phyloP scores from a whole-genome alignment of 2,888 invertebrate genomes.

The Aphelenchoides bicaudatus region DNA sequence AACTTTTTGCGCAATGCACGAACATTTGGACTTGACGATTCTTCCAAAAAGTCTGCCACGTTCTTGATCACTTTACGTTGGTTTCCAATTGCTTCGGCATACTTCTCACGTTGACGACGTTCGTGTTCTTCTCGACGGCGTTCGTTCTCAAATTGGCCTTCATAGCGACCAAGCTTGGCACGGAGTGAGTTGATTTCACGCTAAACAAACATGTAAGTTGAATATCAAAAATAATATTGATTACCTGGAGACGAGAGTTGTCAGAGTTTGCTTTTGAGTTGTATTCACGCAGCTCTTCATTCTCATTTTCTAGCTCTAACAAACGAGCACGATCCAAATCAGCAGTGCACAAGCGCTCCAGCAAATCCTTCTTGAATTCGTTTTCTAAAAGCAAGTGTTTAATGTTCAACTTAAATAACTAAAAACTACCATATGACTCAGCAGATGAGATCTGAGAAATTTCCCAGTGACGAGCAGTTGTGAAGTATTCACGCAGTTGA shows the following conservation, averaged over 20 bases:
- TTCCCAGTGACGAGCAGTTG: background rate
- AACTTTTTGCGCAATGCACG: constrained; percentile 34
- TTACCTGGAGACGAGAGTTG: constrained; percentile 29
- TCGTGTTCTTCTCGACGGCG: constrained; percentile 29
- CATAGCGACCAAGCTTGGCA: constrained; percentile 36
- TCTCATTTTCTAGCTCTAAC: constrained; percentile 25
- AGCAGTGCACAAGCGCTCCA: constrained; percentile 27
- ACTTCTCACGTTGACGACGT: constrained; percentile 15
- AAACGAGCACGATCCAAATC: constrained; percentile 22
- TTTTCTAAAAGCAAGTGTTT: constrained; percentile 11
- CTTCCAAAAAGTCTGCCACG: constrained; percentile 18
- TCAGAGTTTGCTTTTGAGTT: constrained; percentile 18
- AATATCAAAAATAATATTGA: constrained; percentile 1
- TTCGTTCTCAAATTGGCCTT: constrained; percentile 42
- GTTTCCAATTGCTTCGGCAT: constrained; percentile 18
- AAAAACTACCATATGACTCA: background rate
- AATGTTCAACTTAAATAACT: constrained; percentile 6
- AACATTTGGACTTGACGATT: constrained; percentile 29
- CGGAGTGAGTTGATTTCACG: constrained; percentile 40
- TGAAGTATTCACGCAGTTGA: constrained; percentile 30
- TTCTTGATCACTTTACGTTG: constrained; percentile 18
- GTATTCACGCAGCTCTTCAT: constrained; percentile 27
- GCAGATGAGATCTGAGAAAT: background rate
- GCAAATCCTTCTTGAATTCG: constrained; percentile 19
- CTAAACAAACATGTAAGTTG: constrained; percentile 26